Percentiles rank a stretch among this genome's conserved stretches.
Conservation (phyloP, 2,113 vertebrate species). For the Scophthalmus maximus region DNA sequence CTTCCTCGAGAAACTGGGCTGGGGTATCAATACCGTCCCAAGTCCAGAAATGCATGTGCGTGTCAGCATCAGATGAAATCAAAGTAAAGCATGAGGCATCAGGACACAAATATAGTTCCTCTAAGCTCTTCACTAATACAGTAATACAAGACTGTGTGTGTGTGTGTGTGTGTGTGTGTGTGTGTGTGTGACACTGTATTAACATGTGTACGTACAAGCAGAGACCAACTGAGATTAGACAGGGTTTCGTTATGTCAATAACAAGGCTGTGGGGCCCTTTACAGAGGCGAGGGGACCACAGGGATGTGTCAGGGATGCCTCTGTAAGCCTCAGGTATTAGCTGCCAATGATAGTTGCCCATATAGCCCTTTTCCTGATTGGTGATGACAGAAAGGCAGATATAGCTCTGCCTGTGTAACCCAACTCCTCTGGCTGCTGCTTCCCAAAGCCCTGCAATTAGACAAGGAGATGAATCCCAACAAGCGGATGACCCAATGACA, state of each 20-base stretch:
- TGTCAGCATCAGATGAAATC: slow-evolving; percentile 41
- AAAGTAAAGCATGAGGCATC: slow-evolving; percentile 30
- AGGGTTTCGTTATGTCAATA: slow-evolving; percentile 49
- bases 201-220: slow-evolving; percentile 31
- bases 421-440: slow-evolving; percentile 57
- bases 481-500: slow-evolving; percentile 29
- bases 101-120: slow-evolving; percentile 43
- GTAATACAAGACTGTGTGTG: slow-evolving; percentile 7
- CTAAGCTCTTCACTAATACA: slow-evolving; percentile 33
- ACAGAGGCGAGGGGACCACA: slow-evolving; percentile 41
- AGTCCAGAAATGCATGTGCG: not conserved
- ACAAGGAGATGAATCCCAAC: slow-evolving; percentile 52
- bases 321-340: slow-evolving; percentile 67
- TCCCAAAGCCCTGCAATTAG: slow-evolving; percentile 59
- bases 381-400: slow-evolving; percentile 77
- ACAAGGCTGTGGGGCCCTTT: slow-evolving; percentile 29
- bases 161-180: not conserved
- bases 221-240: slow-evolving; percentile 43
- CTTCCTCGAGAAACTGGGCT: not conserved
- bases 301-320: slow-evolving; percentile 58
- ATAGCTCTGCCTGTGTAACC: slow-evolving; percentile 73
- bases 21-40: not conserved
- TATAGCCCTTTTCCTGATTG: slow-evolving; percentile 74
- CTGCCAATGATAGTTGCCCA: slow-evolving; percentile 70
- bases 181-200: slow-evolving; percentile 24